A percentile compares a stretch with the other conserved stretches of the same genome.
phyloP scores from a whole-genome alignment of 1,140 invertebrate genomes.

The Melanaphis sacchari region DNA sequence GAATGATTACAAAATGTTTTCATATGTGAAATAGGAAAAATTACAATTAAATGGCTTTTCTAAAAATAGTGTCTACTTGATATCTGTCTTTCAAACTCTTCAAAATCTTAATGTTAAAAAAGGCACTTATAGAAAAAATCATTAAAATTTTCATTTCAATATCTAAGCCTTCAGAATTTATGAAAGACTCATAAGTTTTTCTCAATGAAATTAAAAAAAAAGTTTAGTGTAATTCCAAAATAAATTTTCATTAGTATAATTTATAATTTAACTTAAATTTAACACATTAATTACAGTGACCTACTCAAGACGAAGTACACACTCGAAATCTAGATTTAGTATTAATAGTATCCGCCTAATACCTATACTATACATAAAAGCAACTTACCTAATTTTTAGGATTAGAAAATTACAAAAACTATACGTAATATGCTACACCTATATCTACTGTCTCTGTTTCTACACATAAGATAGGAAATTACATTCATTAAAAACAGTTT shows the following conservation, averaged over 20 bases:
- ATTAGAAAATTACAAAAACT: not conserved
- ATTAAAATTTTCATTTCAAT: too few species aligned
- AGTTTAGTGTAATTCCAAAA: not conserved
- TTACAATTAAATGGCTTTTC: too few species aligned
- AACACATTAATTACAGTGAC: not conserved
- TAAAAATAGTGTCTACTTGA: too few species aligned
- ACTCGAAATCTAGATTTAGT: not conserved
- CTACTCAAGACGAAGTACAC: not conserved
- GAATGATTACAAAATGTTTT: too few species aligned
- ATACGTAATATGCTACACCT: not conserved
- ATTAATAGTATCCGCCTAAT: not conserved
- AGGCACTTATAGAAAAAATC: not conserved
- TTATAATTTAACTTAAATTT: not conserved
- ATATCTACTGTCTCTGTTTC: not conserved
- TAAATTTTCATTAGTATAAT: not conserved
- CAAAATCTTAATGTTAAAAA: not conserved
- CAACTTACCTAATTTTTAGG: not conserved
- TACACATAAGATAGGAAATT: not conserved
- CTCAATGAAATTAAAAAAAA: not conserved
- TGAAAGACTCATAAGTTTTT: too few species aligned
- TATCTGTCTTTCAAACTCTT: not conserved
- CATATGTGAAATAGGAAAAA: too few species aligned
- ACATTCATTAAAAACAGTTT: not conserved
- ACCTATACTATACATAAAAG: not conserved
- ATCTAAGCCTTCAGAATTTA: too few species aligned